These are phyloP conservation scores for Rhagologus leucostigma DNA, from an alignment of 2,113 vertebrate genomes.

Conservation along the genomic window DNA sequence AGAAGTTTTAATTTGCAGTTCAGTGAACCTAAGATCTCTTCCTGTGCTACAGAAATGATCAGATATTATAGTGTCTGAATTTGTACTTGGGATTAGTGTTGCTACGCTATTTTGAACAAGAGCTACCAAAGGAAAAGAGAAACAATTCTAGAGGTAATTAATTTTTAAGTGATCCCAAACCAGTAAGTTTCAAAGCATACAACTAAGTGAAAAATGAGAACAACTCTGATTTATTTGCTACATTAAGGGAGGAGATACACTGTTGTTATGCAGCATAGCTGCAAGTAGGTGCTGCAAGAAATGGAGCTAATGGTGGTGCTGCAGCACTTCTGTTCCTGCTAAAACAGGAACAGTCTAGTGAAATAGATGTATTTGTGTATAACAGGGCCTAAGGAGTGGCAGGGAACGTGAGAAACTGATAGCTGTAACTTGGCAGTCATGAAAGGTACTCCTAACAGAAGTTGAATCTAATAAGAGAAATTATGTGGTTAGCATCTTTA, in stretches of 20 bases:
- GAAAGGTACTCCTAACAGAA: neutral
- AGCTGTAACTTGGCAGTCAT: neutral
- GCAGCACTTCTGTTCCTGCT: neutral
- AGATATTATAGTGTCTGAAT: neutral
- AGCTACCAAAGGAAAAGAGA: neutral
- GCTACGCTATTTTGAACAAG: neutral
- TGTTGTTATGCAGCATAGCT: neutral
- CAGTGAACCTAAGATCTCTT: neutral
- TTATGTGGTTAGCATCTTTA: neutral
- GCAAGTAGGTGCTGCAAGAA: neutral
- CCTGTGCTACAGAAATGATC: neutral
- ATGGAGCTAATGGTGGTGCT: conserved; percentile 40
- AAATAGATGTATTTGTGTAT: neutral
- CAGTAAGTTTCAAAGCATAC: neutral
- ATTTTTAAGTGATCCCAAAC: neutral
- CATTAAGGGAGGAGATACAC: neutral
- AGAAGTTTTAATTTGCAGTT: neutral
- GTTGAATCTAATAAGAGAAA: neutral
- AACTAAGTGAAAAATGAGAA: neutral
- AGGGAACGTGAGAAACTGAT: neutral
- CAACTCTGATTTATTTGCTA: neutral
- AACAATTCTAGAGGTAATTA: neutral
- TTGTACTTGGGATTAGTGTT: neutral
- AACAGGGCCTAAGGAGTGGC: neutral
- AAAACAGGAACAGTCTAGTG: neutral